Base-by-base conservation (phyloP, 2,113 vertebrate species). In the Vimba vimba region DNA sequence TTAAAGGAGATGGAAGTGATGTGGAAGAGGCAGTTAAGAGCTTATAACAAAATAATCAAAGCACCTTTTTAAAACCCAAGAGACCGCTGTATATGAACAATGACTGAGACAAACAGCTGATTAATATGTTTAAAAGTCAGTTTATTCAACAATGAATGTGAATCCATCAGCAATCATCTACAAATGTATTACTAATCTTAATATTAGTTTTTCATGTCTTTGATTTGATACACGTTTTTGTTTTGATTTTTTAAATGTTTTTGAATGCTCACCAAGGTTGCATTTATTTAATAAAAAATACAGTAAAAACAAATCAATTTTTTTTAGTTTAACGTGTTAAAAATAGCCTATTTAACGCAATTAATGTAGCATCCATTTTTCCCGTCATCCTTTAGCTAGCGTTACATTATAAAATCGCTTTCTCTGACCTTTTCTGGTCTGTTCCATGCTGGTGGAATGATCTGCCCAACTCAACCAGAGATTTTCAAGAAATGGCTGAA, bases 11-110 rank as follows among this genome's bases (percentile, higher is more conserved):
- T 69, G 79, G 33, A 86, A 92, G 89, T 66, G 60, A 47, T 86
- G 90, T 90, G 79, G 89, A 59, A 79, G 85, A 80, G 85, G 79
- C 80, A 77, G 85, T 78, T 91, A 90, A 91, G 87, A 66, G 13
- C 19, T 82, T 80, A 73, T 66, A 62, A 85, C 62, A 69, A 64
- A 75, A 75, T 50, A 74, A 73, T 88, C 25, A 66, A 75, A 52
- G 43, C 43, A 68, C 30, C 55, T 59, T 60, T 79, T 55, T n/a
- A n/a, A 45, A 19, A 30, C 23, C 27, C n/a, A 43, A 62, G 47
- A 45, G n/a, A 80, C 4, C n/a, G 3, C n/a, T 79, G 19, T 27
- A 47, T 21, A 17, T 4, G 11, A 69, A 69, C 50, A 12, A 12
- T 55, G 13, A 17, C 74, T 77, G 13, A 47, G 15, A 19, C 7